Evolutionary conservation across 1,140 invertebrate species (phyloP), one percentile per base, ranked within the genome.

Genomic region (Neotoxoptera formosana): DNA sequence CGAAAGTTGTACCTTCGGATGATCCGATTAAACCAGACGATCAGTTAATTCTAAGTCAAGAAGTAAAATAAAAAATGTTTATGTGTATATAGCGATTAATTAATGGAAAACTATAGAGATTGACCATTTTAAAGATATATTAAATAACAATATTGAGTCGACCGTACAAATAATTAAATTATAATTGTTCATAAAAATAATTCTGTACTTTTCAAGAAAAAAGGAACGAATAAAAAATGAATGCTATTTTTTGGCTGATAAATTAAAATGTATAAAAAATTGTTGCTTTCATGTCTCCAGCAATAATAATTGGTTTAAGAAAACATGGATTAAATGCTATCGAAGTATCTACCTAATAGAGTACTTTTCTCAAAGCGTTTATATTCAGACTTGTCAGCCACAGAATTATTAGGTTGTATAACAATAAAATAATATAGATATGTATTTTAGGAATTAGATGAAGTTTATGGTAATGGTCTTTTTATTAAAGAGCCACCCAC

Each of bases 371-470:
- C 23, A 30, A 47, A 30, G 0, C 11, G 47, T 0, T 25, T n/a
- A 7, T 45, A n/a, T 47, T 21, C 17, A 83, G n/a, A 34, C 14
- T 20, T 41, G n/a, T 83, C 6, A 25, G 7, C 20, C 4, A 21
- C 21, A 41, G 8, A 84, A 84, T 25, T 25, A 25, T 47, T 30
- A 23, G 45, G 1, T 30, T 3, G 23, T 53, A 25, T 23, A 14
- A 56, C 14, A 36, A 56, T 14, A 56, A 36, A 36, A 89, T 14
- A 36, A 14, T 56, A 36, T 30, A 23, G 8, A 9, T 53, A 36
- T 36, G 0, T 56, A 14, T 90, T 45, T n/a, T 41, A 93, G 91
- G 81, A 84, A 1, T 34, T 93, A 30, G 91, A 93, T 34, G 91
- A 93, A 84, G 17, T 53, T 41, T 23, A 47, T 11, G 81, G 23